A percentile compares a stretch with the other conserved stretches of the same genome.
Evolutionary conservation across 2,888 invertebrate genomes (phyloP).

Genomic region (Poecilus cupreus): DNA sequence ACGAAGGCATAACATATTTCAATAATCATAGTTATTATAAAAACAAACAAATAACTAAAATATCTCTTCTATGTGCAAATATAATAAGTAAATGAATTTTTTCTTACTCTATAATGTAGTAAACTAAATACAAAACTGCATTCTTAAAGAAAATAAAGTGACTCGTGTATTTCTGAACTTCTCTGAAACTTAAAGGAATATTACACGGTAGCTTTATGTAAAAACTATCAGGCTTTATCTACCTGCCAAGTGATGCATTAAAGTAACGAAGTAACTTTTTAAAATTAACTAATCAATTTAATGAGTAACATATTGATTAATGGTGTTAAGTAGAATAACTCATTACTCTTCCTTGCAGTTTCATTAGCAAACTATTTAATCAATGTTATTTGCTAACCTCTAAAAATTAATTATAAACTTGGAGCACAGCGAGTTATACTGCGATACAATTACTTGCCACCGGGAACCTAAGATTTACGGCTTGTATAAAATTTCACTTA

Average conservation of each 20-base stretch:
- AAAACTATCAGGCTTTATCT: too few species aligned
- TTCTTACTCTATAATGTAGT: too few species aligned
- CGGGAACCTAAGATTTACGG: conserved; percentile 6
- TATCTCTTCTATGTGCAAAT: too few species aligned
- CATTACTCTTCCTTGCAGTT: conserved; percentile 35
- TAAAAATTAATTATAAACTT: conserved; percentile 40
- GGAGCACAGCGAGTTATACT: not conserved
- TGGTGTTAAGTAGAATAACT: conserved; percentile 6
- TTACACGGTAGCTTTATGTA: too few species aligned
- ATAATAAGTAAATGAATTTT: too few species aligned
- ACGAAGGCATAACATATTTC: too few species aligned
- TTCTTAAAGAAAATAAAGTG: too few species aligned
- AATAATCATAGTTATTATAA: too few species aligned
- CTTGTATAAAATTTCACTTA: conserved; percentile 14
- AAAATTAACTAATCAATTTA: conserved; percentile 15
- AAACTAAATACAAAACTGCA: too few species aligned
- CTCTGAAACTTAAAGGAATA: too few species aligned
- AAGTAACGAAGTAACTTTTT: conserved; percentile 3
- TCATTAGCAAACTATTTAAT: conserved; percentile 46
- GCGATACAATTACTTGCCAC: conserved; percentile 19
- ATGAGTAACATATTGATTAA: conserved; percentile 36
- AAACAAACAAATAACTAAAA: too few species aligned
- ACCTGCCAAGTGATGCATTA: not conserved
- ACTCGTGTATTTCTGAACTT: too few species aligned
- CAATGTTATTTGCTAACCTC: conserved; percentile 44